These are phyloP conservation scores for Drosophila anomalata DNA, from an alignment of 2,888 invertebrate species.

Conservation along the genomic window DNA sequence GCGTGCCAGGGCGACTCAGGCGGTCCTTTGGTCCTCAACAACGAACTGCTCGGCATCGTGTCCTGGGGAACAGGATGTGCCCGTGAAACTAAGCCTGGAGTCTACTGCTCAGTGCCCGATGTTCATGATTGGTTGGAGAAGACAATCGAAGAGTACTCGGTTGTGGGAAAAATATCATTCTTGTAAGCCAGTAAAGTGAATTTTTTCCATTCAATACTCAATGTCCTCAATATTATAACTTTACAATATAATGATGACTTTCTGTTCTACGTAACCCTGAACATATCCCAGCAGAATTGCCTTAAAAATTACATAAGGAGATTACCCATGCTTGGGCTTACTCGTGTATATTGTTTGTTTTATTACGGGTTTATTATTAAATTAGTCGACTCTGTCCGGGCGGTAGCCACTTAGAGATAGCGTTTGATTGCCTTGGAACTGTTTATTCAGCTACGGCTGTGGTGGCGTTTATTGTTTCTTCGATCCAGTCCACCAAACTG, in stretches of 20 bases:
- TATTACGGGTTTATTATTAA: conserved; percentile 39
- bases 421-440: conserved; percentile 24
- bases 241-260: background rate
- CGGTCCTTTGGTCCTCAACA: conserved; percentile 71
- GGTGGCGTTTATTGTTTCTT: conserved; percentile 58
- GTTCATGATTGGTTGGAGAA: conserved; percentile 62
- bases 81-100: conserved; percentile 63
- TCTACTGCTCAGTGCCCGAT: conserved; percentile 73
- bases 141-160: conserved; percentile 9
- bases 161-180: conserved; percentile 59
- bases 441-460: conserved; percentile 43
- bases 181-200: conserved; percentile 29
- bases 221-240: background rate
- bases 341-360: conserved; percentile 25
- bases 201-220: background rate
- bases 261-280: background rate
- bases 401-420: conserved; percentile 38
- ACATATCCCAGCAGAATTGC: background rate
- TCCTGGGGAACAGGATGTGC: conserved; percentile 81
- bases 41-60: conserved; percentile 74
- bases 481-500: conserved; percentile 75
- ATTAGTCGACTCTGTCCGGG: conserved; percentile 28
- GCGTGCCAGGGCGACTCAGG: conserved; percentile 82
- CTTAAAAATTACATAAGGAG: conserved; percentile 30
- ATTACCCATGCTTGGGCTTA: background rate